phyloP scores from a whole-genome alignment of 2,113 vertebrate species.

The Catharus fuscescens region DNA sequence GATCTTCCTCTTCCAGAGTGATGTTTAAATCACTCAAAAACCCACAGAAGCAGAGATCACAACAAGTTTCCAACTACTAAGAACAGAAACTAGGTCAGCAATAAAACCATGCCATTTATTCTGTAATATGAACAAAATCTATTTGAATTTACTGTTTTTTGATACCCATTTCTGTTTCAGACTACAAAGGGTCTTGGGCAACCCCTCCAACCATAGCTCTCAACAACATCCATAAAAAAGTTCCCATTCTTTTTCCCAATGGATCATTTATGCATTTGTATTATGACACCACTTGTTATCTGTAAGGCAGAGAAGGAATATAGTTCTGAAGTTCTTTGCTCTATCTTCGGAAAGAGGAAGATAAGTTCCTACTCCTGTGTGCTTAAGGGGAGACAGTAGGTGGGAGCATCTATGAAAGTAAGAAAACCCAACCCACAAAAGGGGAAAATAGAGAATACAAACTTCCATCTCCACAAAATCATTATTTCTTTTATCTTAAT shows the following conservation, averaged over 20 bases:
- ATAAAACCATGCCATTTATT: not conserved
- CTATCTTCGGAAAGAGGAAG: not conserved
- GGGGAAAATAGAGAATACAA: not conserved
- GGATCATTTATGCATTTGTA: not conserved
- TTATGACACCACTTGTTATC: not conserved
- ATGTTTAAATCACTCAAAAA: not conserved
- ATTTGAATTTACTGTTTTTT: not conserved
- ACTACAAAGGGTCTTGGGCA: not conserved
- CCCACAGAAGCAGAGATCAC: not conserved
- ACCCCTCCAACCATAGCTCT: not conserved
- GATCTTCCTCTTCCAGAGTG: not conserved
- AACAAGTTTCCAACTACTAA: not conserved
- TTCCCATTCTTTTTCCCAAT: not conserved
- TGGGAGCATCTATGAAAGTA: not conserved
- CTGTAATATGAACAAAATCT: not conserved
- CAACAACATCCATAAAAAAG: not conserved
- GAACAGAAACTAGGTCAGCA: not conserved
- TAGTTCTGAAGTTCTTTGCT: not conserved
- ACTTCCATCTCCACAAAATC: not conserved
- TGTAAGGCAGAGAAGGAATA: not conserved
- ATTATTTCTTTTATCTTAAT: not conserved
- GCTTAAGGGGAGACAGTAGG: not conserved
- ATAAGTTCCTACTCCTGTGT: not conserved
- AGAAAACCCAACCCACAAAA: not conserved
- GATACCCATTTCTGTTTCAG: not conserved